A percentile compares a stretch with the other conserved stretches of the same genome.
These are phyloP conservation scores for Amphiprion ocellaris DNA, from an alignment of 2,113 vertebrate genomes.

Conservation along the genomic window DNA sequence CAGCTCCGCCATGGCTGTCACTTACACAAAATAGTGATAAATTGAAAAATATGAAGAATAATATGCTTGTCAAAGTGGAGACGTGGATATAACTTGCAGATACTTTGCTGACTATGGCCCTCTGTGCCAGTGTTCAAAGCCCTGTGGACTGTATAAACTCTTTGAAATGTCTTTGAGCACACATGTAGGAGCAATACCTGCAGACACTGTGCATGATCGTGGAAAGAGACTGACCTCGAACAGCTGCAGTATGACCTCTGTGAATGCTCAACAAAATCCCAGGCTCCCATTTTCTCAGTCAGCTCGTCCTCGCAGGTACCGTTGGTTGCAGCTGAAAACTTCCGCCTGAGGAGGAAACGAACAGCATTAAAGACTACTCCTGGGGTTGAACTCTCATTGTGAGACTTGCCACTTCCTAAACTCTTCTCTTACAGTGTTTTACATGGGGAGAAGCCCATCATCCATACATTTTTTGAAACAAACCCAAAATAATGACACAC, in stretches of 20 bases:
- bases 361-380: background rate
- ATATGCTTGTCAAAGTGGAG: conserved; percentile 54
- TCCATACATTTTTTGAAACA: background rate
- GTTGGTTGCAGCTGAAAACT: conserved; percentile 91
- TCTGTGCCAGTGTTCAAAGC: conserved; percentile 34
- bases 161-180: conserved; percentile 37
- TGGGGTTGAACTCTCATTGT: background rate
- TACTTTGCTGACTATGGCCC: conserved; percentile 45
- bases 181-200: conserved; percentile 12
- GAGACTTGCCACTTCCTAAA: background rate
- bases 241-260: conserved; percentile 94
- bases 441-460: background rate
- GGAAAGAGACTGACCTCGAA: conserved; percentile 87
- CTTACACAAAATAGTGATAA: conserved; percentile 56
- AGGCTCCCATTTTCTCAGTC: conserved; percentile 88
- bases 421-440: background rate
- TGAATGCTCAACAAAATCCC: conserved; percentile 96
- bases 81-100: conserved; percentile 32
- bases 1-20: conserved; percentile 30
- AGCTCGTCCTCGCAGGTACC: conserved; percentile 91
- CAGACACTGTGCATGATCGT: background rate
- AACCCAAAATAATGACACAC: background rate
- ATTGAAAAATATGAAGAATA: conserved; percentile 64
- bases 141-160: conserved; percentile 13
- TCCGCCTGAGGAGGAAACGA: conserved; percentile 84